phyloP scores from a whole-genome alignment of 2,888 invertebrate species.

The Amphipoea lucens region DNA sequence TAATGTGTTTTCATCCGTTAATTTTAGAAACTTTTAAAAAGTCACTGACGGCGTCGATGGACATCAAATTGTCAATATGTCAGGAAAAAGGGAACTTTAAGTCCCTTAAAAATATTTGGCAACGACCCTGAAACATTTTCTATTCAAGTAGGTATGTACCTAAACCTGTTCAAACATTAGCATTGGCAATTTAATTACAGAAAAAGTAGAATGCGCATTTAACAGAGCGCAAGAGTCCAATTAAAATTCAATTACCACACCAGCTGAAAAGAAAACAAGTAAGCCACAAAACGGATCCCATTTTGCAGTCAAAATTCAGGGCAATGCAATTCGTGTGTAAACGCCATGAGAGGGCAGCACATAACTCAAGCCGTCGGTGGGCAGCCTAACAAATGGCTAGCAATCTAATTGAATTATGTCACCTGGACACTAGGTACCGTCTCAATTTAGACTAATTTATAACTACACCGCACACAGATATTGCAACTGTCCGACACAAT shows the following conservation, averaged over 20 bases:
- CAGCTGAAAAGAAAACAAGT: constrained; percentile 32
- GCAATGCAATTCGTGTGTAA: constrained; percentile 55
- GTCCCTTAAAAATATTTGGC: constrained; percentile 16
- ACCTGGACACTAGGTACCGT: constrained; percentile 79
- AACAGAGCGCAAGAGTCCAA: constrained; percentile 7
- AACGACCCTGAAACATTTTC: neutral
- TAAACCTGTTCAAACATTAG: constrained; percentile 17
- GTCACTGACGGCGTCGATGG: neutral
- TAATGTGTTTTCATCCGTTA: constrained; percentile 14
- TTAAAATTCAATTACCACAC: constrained; percentile 46
- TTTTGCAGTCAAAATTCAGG: constrained; percentile 41
- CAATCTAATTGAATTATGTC: constrained; percentile 86
- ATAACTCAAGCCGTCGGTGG: constrained; percentile 74
- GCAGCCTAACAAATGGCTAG: constrained; percentile 78
- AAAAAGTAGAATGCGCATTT: constrained; percentile 15
- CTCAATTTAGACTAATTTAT: constrained; percentile 83
- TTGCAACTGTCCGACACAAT: constrained; percentile 52
- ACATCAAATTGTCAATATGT: constrained; percentile 37
- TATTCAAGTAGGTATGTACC: constrained; percentile 6
- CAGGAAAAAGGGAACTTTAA: constrained; percentile 17
- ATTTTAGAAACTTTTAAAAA: constrained; percentile 4
- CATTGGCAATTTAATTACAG: neutral
- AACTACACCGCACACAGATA: constrained; percentile 73
- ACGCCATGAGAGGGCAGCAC: constrained; percentile 58
- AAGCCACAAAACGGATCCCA: constrained; percentile 10